Conservation (phyloP, 2,888 invertebrate genomes). For the Drosophila prolongata region DNA sequence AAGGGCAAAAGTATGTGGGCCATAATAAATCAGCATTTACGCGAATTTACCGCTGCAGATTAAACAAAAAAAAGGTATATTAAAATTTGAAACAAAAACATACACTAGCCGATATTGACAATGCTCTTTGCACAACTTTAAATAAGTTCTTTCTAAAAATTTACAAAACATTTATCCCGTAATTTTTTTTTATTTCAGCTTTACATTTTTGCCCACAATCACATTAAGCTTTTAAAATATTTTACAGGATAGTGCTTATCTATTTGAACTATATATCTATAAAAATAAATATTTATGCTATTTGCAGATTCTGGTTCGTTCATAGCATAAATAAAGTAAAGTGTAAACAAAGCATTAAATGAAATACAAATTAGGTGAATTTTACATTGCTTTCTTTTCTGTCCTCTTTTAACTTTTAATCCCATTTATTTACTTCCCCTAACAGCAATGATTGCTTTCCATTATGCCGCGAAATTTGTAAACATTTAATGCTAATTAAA, state of each 20-base stretch:
- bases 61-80: conserved; percentile 29
- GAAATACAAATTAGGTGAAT: conserved; percentile 61
- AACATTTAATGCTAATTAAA: conserved; percentile 77
- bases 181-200: too few relatives aligned
- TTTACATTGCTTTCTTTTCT: conserved; percentile 48
- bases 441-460: not conserved
- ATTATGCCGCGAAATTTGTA: conserved; percentile 58
- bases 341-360: conserved; percentile 30
- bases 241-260: not conserved
- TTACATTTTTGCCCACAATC: too few relatives aligned
- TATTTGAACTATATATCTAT: not conserved
- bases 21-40: conserved; percentile 66
- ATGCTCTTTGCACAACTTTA: not conserved
- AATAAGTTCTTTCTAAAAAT: too few relatives aligned
- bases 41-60: conserved; percentile 10
- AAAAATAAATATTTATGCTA: conserved; percentile 26
- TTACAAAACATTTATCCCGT: too few relatives aligned
- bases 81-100: conserved; percentile 36
- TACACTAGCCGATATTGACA: not conserved
- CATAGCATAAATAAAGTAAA: conserved; percentile 34
- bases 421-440: not conserved
- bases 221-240: not conserved
- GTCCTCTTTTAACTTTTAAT: conserved; percentile 22
- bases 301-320: conserved; percentile 9
- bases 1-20: conserved; percentile 24